Base-by-base conservation (phyloP, 2,113 vertebrate species). In the Pelecanus crispus region DNA sequence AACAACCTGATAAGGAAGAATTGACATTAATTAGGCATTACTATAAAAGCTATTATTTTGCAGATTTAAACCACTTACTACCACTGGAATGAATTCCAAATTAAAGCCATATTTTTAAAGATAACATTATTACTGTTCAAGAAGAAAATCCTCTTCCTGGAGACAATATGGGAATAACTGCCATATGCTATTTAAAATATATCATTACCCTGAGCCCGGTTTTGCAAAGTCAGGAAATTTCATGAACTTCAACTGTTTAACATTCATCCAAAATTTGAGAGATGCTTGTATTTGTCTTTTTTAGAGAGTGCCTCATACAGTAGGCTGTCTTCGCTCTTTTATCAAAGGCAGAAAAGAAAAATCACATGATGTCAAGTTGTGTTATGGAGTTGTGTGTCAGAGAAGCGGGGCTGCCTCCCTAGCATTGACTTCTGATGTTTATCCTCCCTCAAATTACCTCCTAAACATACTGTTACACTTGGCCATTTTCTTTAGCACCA, bases 21-120 rank as follows among this genome's bases (percentile, higher is more conserved):
- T 15, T 92, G 21, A 68, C 53, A 53, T 89, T 94, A 91, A 91
- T 87, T 91, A 91, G 42, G 10, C 49, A 62, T 81, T 89, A 65
- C 34, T 82, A 78, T 56, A 89, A 96, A 84, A 45, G 31, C 40
- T 80, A 77, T 72, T 94, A 86, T 89, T 96, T 87, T 84, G 17
- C 49, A 91, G 40, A 40, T 86, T 93, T 92, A 89, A 92, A 82
- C 22, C 15, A 73, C 66, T 85, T 50, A 66, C 17, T 80, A 73
- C 28, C 9, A 79, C 9, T 53, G 45, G 32, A 65, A 91, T 85
- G 9, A 91, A 90, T 75, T 90, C 21, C 36, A 94, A 91, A 96
- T 91, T 44, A 81, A 86, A 81, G 40, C 14, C 0, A 0, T 66
- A 91, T 80, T 85, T 85, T 79, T 28, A 28, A 95, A 94, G 61